Evolutionary conservation across 2,797 vertebrate genomes (phyloP).

Genomic region (Rhabdophis nuchalis): DNA sequence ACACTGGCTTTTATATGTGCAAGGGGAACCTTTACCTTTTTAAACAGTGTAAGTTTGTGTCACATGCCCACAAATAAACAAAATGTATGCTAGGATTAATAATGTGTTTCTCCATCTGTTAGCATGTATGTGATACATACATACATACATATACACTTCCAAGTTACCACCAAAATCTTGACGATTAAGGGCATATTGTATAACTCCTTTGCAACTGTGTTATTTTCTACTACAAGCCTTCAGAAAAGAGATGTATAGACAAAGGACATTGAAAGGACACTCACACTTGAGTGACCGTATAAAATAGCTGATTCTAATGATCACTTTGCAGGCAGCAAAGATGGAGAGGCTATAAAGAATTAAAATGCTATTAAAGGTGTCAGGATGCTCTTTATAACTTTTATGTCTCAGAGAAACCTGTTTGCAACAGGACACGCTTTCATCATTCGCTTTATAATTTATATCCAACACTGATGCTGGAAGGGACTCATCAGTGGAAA

Average conservation of each 20-base stretch:
- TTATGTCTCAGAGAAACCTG: background rate
- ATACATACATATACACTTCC: background rate
- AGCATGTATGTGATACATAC: too few species aligned
- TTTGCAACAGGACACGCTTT: background rate
- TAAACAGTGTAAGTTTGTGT: background rate
- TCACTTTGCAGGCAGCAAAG: constrained; percentile 9
- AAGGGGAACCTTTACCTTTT: too few species aligned
- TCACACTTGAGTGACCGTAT: fast-evolving
- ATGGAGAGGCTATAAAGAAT: constrained; percentile 34
- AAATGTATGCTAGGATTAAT: background rate
- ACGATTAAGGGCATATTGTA: background rate
- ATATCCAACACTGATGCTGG: constrained; percentile 15
- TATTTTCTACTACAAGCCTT: background rate
- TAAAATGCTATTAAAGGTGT: constrained; percentile 21
- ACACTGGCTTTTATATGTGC: too few species aligned
- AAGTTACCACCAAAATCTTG: background rate
- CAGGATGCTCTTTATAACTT: constrained; percentile 26
- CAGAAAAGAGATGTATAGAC: constrained; percentile 15
- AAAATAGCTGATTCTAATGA: constrained; percentile 15
- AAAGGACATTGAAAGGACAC: background rate
- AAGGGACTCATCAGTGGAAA: background rate
- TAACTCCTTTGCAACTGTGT: background rate
- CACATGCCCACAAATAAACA: background rate
- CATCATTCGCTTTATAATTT: constrained; percentile 12
- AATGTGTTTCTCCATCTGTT: background rate